Evolutionary conservation across 2,888 invertebrate species (phyloP).

Genomic region (Nectonema munidae): DNA sequence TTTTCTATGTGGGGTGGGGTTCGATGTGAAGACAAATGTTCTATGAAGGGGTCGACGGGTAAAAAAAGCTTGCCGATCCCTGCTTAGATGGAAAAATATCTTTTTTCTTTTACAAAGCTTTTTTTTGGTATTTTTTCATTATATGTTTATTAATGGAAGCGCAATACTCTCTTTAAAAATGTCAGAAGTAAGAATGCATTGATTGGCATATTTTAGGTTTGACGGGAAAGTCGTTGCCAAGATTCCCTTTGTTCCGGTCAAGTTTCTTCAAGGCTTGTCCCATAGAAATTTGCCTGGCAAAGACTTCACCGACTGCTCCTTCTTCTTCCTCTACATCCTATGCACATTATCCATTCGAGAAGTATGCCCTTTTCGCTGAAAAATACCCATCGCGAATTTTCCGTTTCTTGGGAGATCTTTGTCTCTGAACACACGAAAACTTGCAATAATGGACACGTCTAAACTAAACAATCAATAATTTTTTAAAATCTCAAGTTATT

Average conservation of each 20-base stretch:
- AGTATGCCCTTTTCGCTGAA: slow-evolving; percentile 25
- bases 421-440: not conserved
- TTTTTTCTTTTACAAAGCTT: no score
- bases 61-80: no score
- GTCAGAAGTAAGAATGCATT: not conserved
- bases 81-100: no score
- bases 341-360: slow-evolving; percentile 96
- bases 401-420: not conserved
- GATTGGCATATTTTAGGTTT: slow-evolving; percentile 33
- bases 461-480: no score
- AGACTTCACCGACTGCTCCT: slow-evolving; percentile 87
- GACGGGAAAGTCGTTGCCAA: slow-evolving; percentile 89
- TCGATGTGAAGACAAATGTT: no score
- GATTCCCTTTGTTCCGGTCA: slow-evolving; percentile 69
- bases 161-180: not conserved
- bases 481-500: no score
- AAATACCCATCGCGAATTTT: not conserved
- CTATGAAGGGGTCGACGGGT: no score
- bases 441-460: not conserved
- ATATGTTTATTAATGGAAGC: slow-evolving; percentile 11
- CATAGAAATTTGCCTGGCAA: slow-evolving; percentile 80
- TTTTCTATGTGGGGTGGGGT: no score
- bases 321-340: slow-evolving; percentile 85
- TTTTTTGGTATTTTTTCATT: no score
- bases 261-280: slow-evolving; percentile 70